These are phyloP conservation scores for Saccopteryx bilineata DNA, from an alignment of 2,113 vertebrate species.

Conservation along the genomic window DNA sequence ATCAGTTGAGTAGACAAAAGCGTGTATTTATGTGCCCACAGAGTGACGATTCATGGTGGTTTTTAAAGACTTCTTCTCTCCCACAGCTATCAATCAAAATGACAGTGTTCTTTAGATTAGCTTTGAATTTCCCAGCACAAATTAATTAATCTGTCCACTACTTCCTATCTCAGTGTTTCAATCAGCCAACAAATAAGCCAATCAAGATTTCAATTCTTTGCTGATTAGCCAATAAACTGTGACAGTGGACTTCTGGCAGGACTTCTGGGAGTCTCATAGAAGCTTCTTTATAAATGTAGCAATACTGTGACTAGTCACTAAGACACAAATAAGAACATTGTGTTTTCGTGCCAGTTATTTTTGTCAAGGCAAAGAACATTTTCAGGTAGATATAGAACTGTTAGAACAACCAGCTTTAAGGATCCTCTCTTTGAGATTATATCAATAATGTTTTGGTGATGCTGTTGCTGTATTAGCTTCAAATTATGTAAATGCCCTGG, in stretches of 20 bases:
- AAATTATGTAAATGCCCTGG: background rate
- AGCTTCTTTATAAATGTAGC: conserved; percentile 76
- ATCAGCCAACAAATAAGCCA: conserved; percentile 95
- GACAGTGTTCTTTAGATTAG: conserved; percentile 91
- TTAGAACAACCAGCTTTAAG: background rate
- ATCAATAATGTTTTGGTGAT: background rate
- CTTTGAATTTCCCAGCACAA: conserved; percentile 92
- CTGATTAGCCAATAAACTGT: conserved; percentile 91
- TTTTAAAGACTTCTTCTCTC: conserved; percentile 83
- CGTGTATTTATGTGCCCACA: conserved; percentile 66
- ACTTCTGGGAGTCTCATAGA: conserved; percentile 68
- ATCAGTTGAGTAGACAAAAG: conserved; percentile 76
- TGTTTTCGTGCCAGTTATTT: conserved; percentile 48
- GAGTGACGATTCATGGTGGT: conserved; percentile 69
- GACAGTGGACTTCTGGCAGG: conserved; percentile 78
- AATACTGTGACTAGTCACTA: conserved; percentile 56
- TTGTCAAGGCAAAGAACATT: conserved; percentile 1
- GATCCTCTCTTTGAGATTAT: background rate
- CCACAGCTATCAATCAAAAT: conserved; percentile 94
- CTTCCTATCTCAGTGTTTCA: conserved; percentile 93
- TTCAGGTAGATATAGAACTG: conserved; percentile 35
- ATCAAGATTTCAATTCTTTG: conserved; percentile 96
- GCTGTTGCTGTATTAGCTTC: background rate
- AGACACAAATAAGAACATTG: conserved; percentile 64
- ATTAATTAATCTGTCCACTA: conserved; percentile 96